A percentile compares a stretch with the other conserved stretches of the same genome.
These are phyloP conservation scores for Escarpia spicata DNA, from an alignment of 2,888 invertebrate genomes.

Conservation along the genomic window DNA sequence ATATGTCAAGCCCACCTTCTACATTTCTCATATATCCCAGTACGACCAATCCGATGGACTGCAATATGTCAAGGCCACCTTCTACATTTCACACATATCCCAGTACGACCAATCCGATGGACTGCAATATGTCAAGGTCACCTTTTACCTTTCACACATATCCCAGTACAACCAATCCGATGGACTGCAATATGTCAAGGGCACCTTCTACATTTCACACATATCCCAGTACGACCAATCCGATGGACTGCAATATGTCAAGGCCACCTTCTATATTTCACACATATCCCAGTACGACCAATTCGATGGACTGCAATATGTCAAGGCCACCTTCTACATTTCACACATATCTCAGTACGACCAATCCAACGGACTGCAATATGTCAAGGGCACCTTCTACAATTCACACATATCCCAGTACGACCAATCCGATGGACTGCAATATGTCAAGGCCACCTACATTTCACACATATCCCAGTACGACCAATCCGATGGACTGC, in stretches of 20 bases:
- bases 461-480: slow-evolving; percentile 79
- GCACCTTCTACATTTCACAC: slow-evolving; percentile 72
- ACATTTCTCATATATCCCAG: slow-evolving; percentile 47
- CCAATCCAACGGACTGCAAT: slow-evolving; percentile 74
- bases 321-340: slow-evolving; percentile 53
- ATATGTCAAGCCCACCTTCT: slow-evolving; percentile 36
- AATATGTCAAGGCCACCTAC: slow-evolving; percentile 37
- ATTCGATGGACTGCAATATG: slow-evolving; percentile 74
- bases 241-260: slow-evolving; percentile 73
- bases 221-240: slow-evolving; percentile 72
- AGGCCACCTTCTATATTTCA: slow-evolving; percentile 67
- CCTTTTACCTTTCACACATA: slow-evolving; percentile 76
- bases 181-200: slow-evolving; percentile 73
- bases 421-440: slow-evolving; percentile 74
- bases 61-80: slow-evolving; percentile 40
- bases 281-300: slow-evolving; percentile 76
- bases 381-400: background rate
- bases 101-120: slow-evolving; percentile 71
- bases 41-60: slow-evolving; percentile 75
- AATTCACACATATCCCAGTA: slow-evolving; percentile 79
- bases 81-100: slow-evolving; percentile 78
- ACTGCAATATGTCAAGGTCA: slow-evolving; percentile 67
- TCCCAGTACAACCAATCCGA: slow-evolving; percentile 69
- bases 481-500: slow-evolving; percentile 74
- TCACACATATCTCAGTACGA: slow-evolving; percentile 78